Evolutionary conservation across 2,797 vertebrate species (phyloP).

Genomic region (Helicolenus hilgendorfi): DNA sequence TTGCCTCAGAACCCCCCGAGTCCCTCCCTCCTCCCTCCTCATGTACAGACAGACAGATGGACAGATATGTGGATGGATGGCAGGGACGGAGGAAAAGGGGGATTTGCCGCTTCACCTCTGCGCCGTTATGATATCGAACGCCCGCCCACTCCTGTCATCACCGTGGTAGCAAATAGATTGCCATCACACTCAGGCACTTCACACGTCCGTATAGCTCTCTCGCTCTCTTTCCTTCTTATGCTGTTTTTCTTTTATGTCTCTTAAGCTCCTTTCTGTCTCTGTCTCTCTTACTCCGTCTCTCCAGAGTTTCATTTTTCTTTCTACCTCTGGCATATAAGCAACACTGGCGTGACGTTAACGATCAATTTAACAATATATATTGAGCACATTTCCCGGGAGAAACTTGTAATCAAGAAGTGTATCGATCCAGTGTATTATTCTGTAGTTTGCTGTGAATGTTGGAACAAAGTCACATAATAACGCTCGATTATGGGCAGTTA

Average conservation of each 20-base stretch:
- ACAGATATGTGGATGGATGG: slow-evolving; percentile 43
- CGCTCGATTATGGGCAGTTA: slow-evolving; percentile 62
- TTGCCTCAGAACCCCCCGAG: background rate
- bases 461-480: slow-evolving; percentile 68
- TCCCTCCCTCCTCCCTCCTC: background rate
- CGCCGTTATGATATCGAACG: slow-evolving; percentile 64
- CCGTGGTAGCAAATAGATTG: slow-evolving; percentile 66
- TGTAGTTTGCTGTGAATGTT: slow-evolving; percentile 65
- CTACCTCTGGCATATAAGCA: slow-evolving; percentile 67
- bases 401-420: slow-evolving; percentile 79
- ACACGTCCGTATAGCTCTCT: slow-evolving; percentile 50
- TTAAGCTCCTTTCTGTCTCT: slow-evolving; percentile 33
- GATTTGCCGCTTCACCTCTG: slow-evolving; percentile 63
- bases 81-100: slow-evolving; percentile 42
- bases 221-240: slow-evolving; percentile 21
- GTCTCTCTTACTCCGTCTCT: slow-evolving; percentile 48
- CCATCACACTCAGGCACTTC: slow-evolving; percentile 64
- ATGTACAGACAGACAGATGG: slow-evolving; percentile 30
- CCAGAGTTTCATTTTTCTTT: slow-evolving; percentile 67
- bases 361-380: slow-evolving; percentile 83
- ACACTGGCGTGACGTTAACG: slow-evolving; percentile 70
- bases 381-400: slow-evolving; percentile 76
- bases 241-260: slow-evolving; percentile 54
- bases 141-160: slow-evolving; percentile 65
- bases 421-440: slow-evolving; percentile 79